Percentiles rank a stretch among this genome's conserved stretches.
phyloP scores from a whole-genome alignment of 2,113 vertebrate species.

The Gymnorhina tibicen region DNA sequence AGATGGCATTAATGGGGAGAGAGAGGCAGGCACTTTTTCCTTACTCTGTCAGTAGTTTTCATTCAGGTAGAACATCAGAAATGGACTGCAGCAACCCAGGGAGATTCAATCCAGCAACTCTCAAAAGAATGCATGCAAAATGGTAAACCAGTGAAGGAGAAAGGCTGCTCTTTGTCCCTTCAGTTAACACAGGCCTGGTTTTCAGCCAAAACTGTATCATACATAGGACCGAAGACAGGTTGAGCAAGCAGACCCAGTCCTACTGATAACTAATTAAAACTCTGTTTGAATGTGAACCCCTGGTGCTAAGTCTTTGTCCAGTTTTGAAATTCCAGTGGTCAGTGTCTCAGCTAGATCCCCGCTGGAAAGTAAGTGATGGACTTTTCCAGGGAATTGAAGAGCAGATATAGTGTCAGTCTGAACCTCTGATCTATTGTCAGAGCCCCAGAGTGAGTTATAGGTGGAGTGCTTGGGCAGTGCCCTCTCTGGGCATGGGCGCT shows the following conservation, averaged over 20 bases:
- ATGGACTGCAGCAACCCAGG: neutral
- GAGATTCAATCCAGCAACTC: neutral
- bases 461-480: neutral
- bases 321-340: neutral
- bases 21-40: neutral
- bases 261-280: neutral
- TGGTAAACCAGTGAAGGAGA: neutral
- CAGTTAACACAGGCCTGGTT: accelerated
- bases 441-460: neutral
- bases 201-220: neutral
- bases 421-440: neutral
- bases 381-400: neutral
- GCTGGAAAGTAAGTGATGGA: neutral
- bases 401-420: neutral
- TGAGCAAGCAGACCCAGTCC: neutral
- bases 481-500: accelerated
- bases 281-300: neutral
- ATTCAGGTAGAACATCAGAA: neutral
- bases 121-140: neutral
- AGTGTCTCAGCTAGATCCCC: neutral
- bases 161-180: neutral
- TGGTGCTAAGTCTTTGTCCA: neutral
- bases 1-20: neutral
- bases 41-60: neutral
- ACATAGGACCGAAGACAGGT: neutral